Conservation (phyloP, 2,888 invertebrate species). For the Protonemura montana region DNA sequence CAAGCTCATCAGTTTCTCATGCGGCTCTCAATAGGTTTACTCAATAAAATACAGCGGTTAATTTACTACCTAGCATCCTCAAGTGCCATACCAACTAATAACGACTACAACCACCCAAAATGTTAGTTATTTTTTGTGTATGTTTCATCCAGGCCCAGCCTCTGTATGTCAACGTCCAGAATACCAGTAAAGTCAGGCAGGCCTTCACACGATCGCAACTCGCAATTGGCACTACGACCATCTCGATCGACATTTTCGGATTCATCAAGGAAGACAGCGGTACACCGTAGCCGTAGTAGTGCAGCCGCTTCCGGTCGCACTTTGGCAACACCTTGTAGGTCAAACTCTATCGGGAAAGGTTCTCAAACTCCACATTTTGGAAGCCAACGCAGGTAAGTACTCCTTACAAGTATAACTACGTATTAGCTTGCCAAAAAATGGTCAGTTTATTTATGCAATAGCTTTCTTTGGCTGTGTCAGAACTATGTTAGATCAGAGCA, state of each 20-base stretch:
- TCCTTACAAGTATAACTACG: too few species aligned
- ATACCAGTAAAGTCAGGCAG: not conserved
- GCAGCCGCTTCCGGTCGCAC: not conserved
- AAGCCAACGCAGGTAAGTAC: not conserved
- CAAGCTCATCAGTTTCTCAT: too few species aligned
- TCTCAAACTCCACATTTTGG: not conserved
- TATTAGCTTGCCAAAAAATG: too few species aligned
- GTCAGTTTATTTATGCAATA: too few species aligned
- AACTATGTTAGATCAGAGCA: too few species aligned
- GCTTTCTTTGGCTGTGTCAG: too few species aligned
- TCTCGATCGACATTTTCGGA: not conserved
- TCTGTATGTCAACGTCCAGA: not conserved
- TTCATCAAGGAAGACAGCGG: not conserved
- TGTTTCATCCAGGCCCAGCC: not conserved
- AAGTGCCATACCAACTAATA: too few species aligned
- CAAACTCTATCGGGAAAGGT: not conserved
- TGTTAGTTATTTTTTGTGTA: not conserved
- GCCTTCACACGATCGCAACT: not conserved
- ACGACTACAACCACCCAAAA: too few species aligned
- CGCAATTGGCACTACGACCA: not conserved
- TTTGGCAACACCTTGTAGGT: not conserved
- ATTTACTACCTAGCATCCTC: too few species aligned
- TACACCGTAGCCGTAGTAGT: not conserved
- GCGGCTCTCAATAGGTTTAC: too few species aligned
- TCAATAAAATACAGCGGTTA: too few species aligned